These are phyloP conservation scores for Ephialtes manifestator DNA, from an alignment of 2,888 invertebrate species.

Conservation along the genomic window DNA sequence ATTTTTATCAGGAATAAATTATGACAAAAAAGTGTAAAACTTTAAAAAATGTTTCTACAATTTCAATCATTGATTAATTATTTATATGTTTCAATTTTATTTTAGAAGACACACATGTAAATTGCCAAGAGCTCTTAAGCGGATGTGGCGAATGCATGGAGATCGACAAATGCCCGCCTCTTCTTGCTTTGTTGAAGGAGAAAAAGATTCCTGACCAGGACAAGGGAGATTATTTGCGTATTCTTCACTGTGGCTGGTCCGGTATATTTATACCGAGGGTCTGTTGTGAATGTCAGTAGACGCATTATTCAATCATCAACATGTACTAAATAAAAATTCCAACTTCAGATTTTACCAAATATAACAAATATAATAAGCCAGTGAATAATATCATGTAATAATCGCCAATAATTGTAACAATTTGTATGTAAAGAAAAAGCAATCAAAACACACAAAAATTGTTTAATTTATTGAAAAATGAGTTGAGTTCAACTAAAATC, in stretches of 20 bases:
- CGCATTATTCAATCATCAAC: background rate
- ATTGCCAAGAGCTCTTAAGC: background rate
- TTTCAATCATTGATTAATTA: background rate
- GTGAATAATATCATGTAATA: background rate
- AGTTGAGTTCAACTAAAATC: background rate
- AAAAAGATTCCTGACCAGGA: background rate
- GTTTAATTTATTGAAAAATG: background rate
- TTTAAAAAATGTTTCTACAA: background rate
- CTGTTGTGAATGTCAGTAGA: background rate
- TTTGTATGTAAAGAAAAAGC: background rate
- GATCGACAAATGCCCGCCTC: background rate
- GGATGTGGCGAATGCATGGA: background rate
- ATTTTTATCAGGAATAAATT: no score
- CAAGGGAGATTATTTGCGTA: background rate
- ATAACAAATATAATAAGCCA: background rate
- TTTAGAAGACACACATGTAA: constrained; percentile 2
- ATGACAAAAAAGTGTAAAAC: no score
- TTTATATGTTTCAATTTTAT: background rate
- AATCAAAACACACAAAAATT: background rate
- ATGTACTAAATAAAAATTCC: background rate
- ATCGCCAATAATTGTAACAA: background rate
- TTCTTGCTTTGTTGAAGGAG: background rate
- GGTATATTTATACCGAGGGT: background rate
- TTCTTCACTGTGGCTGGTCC: constrained; percentile 13
- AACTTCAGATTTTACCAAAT: background rate